phyloP scores from a whole-genome alignment of 2,888 invertebrate genomes.

The Steinernema carpocapsae region DNA sequence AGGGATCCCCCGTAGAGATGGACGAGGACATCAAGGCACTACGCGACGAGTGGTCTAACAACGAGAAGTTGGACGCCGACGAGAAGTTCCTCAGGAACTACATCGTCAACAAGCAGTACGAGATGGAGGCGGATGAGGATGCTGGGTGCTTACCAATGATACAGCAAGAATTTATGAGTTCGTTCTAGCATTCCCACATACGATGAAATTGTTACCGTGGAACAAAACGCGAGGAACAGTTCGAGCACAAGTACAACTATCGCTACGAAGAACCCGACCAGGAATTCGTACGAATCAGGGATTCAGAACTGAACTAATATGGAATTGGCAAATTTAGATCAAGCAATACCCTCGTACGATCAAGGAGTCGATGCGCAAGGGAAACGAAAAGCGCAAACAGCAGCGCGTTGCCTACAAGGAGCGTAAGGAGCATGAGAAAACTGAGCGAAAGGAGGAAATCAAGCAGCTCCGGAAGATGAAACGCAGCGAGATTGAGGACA shows the following conservation, averaged over 20 bases:
- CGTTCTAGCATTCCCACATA: conserved; percentile 70
- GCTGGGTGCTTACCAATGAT: conserved; percentile 21
- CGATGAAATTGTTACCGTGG: conserved; percentile 77
- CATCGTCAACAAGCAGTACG: conserved; percentile 81
- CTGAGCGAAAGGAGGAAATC: conserved; percentile 84
- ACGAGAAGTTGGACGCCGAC: conserved; percentile 76
- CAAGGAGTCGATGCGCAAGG: conserved; percentile 74
- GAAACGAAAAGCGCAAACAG: conserved; percentile 70
- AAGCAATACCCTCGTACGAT: conserved; percentile 90
- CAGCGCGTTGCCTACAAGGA: conserved; percentile 76
- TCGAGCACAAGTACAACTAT: conserved; percentile 93
- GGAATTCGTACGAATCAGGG: conserved; percentile 74
- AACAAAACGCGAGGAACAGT: conserved; percentile 86
- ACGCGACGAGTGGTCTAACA: conserved; percentile 47
- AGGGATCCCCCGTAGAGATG: conserved; percentile 76
- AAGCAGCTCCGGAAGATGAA: conserved; percentile 77
- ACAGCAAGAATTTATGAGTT: not conserved
- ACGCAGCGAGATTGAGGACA: conserved; percentile 85
- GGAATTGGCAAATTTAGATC: conserved; percentile 73
- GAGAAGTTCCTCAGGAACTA: conserved; percentile 92
- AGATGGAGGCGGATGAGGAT: conserved; percentile 65
- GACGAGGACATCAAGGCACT: conserved; percentile 50
- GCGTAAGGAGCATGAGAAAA: conserved; percentile 75
- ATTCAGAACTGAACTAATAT: not conserved
- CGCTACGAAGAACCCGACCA: conserved; percentile 94